A percentile compares a stretch with the other conserved stretches of the same genome.
phyloP scores from a whole-genome alignment of 2,888 invertebrate species.

The Osmoderma eremita region DNA sequence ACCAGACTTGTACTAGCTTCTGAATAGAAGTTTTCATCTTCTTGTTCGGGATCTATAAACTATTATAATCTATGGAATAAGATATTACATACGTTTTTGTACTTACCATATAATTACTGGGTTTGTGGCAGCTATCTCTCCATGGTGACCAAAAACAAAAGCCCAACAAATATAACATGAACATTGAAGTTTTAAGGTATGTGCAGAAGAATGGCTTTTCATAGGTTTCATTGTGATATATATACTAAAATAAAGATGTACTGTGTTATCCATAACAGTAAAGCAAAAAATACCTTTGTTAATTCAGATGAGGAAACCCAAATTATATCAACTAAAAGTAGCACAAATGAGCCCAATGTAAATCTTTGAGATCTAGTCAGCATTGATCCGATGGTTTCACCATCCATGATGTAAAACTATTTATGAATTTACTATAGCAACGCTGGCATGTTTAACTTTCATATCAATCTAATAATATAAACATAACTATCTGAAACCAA shows the following conservation, averaged over 20 bases:
- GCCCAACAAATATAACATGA: conserved; percentile 89
- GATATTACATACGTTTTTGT: conserved; percentile 20
- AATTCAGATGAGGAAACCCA: conserved; percentile 97
- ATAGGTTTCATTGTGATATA: conserved; percentile 84
- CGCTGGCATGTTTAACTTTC: conserved; percentile 23
- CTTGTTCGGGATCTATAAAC: conserved; percentile 79
- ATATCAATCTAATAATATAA: conserved; percentile 34
- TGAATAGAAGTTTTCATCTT: conserved; percentile 82
- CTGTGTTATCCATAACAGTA: conserved; percentile 2
- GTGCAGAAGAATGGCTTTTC: conserved; percentile 96
- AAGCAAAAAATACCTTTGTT: conserved; percentile 77
- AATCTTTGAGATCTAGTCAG: conserved; percentile 77
- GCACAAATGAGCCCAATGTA: conserved; percentile 84
- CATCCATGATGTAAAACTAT: conserved; percentile 52
- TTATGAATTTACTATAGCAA: conserved; percentile 38
- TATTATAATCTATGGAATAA: conserved; percentile 58
- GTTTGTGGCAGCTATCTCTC: conserved; percentile 78
- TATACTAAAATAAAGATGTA: conserved; percentile 73
- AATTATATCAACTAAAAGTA: conserved; percentile 91
- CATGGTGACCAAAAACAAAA: conserved; percentile 91
- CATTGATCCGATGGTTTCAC: conserved; percentile 60
- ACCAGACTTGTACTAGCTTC: conserved; percentile 75
- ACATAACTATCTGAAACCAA: conserved; percentile 31
- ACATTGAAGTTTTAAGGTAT: conserved; percentile 94
- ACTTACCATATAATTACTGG: conserved; percentile 77